Evolutionary conservation across 35 echinoderm and acorn worm genomes (phyloP), one percentile per base, ranked within the genome.

Genomic region (Apostichopus californicus): DNA sequence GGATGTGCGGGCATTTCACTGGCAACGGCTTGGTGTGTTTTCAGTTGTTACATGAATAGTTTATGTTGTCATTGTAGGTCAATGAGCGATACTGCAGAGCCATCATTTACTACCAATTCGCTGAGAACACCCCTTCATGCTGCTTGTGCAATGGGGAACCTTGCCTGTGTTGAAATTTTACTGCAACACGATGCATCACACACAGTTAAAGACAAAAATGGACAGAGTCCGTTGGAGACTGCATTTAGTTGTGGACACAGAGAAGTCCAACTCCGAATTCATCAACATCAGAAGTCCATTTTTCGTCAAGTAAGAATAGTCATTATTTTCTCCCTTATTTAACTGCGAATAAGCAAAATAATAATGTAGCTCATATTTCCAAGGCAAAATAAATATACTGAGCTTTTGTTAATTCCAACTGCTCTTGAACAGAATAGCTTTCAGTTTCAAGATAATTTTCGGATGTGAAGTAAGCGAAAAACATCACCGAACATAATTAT

Each of bases 121-220:
- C 92, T 92, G 9, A 87, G 96, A 5, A 98, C 96, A 14, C 92
- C 96, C 60, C 94, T 98, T 21, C 96, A 98, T 77, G 88, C 91
- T 13, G 96, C 96, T 24, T 98, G 96, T 78, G 96, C 96, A 10
- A 95, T 98, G 96, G 96, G 96, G 13, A 98, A 98, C 57, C 55
- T 64, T 24, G 92, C 94, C 5, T 98, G 96, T 61, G 77, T 98
- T 9, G 96, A 93, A 58, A 90, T 77, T 54, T 90, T 98, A 10
- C 92, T 98, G 9, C 94, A 95, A 34, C 83, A 78, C 58, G 92
- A 89, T n/a, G 96, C 94, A 5, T 88, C 92, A 8, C 59, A 64
- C 15, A 87, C 90, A 17, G 25, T 89, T 3, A 92, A 91, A 78
- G 96, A 98, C 59, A 65, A 77, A 22, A 55, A 90, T 21, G 90